Percentiles rank a stretch among this genome's conserved stretches.
Conservation (phyloP, 2,113 vertebrate species). For the Centrocercus urophasianus region DNA sequence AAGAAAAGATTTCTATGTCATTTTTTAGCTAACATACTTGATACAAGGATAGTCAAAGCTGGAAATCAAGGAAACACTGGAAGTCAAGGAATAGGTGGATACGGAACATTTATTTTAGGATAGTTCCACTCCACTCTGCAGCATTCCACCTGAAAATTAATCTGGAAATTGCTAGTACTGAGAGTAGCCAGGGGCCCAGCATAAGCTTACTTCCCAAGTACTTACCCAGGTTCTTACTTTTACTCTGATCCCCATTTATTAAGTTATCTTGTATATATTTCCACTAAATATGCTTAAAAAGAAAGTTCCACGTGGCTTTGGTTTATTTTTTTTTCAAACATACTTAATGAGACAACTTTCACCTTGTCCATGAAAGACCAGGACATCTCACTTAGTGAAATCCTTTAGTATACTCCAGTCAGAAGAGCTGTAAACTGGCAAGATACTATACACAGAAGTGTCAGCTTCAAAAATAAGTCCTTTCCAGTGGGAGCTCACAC, state of each 20-base stretch:
- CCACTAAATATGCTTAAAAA: neutral
- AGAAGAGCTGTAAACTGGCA: slow-evolving; percentile 70
- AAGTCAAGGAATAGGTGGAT: neutral
- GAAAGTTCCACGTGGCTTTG: neutral
- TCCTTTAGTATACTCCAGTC: slow-evolving; percentile 81
- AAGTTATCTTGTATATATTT: neutral
- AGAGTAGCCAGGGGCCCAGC: neutral
- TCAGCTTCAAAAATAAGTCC: slow-evolving; percentile 81
- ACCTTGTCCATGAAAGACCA: slow-evolving; percentile 72
- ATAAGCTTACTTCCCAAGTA: neutral
- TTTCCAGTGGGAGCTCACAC: slow-evolving; percentile 80
- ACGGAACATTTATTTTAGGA: neutral
- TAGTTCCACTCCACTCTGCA: neutral
- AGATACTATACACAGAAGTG: slow-evolving; percentile 64
- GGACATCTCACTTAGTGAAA: slow-evolving; percentile 73
- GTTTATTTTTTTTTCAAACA: neutral
- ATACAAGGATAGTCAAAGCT: neutral
- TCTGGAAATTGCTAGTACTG: neutral
- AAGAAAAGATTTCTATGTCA: neutral
- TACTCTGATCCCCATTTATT: neutral
- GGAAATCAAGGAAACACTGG: neutral
- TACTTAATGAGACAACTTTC: neutral
- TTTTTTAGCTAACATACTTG: neutral
- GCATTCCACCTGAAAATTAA: neutral
- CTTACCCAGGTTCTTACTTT: neutral